Evolutionary conservation across 2,888 invertebrate species (phyloP), one percentile per base, ranked within the genome.

Genomic region (Tethea ocularis): DNA sequence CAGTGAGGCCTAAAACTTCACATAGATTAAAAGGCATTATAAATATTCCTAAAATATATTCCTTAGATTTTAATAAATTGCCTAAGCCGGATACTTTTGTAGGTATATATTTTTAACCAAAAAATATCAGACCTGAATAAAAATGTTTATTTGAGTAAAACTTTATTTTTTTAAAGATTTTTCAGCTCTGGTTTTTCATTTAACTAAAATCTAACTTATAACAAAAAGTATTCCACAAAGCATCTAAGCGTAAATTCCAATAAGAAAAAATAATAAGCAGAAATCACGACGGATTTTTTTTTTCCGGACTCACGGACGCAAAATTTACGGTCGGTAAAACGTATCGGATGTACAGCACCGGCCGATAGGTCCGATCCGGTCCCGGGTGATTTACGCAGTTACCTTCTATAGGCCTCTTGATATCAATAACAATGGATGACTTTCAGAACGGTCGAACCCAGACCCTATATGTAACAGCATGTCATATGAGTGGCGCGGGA

Each of bases 371-470:
- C n/a, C 46, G 46, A 46, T 10, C 46, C 46, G 46, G 46, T 10
- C 46, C 20, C 20, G 17, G 20, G 20, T 46, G 46, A 46, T 46
- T 46, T 46, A 46, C 46, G 20, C 20, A 46, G 46, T 20, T 20
- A 46, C 58, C 59, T 59, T 53, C 60, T 51, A 58, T 61, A 55
- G 41, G 57, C 58, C 59, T 57, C 54, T 53, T 38, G 56, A 26
- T 63, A 64, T 64, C 62, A 64, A 63, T 63, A 63, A 58, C 57
- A 51, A 61, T 60, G 58, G 60, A 60, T 57, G 61, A 57, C n/a
- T 46, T 46, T 46, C 26, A 15, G 6, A 57, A 51, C 33, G 46
- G 46, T 15, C 15, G 20, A 17, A 20, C 46, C 2, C 46, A 20
- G 17, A 15, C 41, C 17, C 46, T 1, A n/a, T n/a, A 20, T 20